Evolutionary conservation across 2,113 vertebrate genomes (phyloP).

Genomic region (Varanus komodoensis): DNA sequence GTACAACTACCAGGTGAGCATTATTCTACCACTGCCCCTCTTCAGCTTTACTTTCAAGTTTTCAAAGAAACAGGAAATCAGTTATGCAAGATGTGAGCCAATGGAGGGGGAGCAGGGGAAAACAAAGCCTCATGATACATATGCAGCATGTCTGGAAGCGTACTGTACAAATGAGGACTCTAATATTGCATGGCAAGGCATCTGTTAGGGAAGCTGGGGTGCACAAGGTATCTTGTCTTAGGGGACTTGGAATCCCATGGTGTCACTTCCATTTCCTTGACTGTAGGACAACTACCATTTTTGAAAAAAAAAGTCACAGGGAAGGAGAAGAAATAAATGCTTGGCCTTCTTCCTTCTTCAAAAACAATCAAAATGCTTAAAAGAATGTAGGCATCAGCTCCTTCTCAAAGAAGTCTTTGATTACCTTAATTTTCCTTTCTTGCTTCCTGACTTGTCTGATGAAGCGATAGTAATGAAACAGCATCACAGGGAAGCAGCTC

Average conservation of each 20-base stretch:
- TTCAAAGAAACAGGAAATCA: not conserved
- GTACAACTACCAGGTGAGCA: conserved; percentile 86
- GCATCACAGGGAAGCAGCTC: not conserved
- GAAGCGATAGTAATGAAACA: not conserved
- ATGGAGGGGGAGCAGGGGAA: not conserved
- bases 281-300: not conserved
- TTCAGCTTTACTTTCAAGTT: not conserved
- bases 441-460: not conserved
- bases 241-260: not conserved
- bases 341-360: not conserved
- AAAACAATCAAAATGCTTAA: not conserved
- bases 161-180: not conserved
- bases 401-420: not conserved
- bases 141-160: not conserved
- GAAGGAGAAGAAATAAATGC: too few relatives aligned
- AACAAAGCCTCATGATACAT: not conserved
- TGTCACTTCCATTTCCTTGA: not conserved
- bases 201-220: not conserved
- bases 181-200: not conserved
- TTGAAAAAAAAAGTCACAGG: not conserved
- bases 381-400: not conserved
- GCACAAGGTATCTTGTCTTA: not conserved
- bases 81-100: not conserved
- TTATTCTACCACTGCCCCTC: not conserved
- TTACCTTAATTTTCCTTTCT: not conserved